Evolutionary conservation across 37 sponge, comb jelly and placozoan species (phyloP), one percentile per base, ranked within the genome.

Genomic region (Ephydatia muelleri): DNA sequence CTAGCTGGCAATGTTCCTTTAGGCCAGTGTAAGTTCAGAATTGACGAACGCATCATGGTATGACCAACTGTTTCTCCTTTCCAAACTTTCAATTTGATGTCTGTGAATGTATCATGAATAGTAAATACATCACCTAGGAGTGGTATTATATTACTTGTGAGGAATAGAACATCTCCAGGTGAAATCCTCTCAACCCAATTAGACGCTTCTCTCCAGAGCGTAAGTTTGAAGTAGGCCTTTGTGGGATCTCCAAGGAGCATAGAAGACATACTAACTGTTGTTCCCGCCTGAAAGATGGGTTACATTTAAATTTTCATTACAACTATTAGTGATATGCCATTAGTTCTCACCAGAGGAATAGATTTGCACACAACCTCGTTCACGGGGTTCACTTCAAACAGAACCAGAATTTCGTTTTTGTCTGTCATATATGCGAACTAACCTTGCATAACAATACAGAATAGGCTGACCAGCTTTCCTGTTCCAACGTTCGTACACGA

Each of bases 131-230:
- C n/a, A n/a, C n/a, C n/a, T n/a, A n/a, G n/a, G n/a, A n/a, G n/a
- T n/a, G n/a, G n/a, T n/a, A n/a, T n/a, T n/a, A n/a, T n/a, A 4
- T 77, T 73, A 88, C 89, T 19, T 83, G 65, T 82, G 38, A 88
- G 68, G 38, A 37, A 78, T 29, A 83, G 31, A 14, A 88, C 49
- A 30, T 88, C 89, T 14, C 89, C 89, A 37, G 83, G 49, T 77
- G 78, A 49, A 9, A 88, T 47, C 78, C 89, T 88, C 73, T 88
- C 89, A 16, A 77, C 48, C 89, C 89, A 88, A 23, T 27, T 25
- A 23, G 89, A 83, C 49, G 89, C 83, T 25, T 88, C 84, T 23
- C 89, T 76, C 89, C 89, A 88, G 5, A 88, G 72, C 0, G 84
- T 67, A 0, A 88, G 80, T 73, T 88, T 88, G 66, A 88, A 83